These are phyloP conservation scores for Hydrophis major DNA, from an alignment of 2,797 vertebrate species.

Conservation along the genomic window DNA sequence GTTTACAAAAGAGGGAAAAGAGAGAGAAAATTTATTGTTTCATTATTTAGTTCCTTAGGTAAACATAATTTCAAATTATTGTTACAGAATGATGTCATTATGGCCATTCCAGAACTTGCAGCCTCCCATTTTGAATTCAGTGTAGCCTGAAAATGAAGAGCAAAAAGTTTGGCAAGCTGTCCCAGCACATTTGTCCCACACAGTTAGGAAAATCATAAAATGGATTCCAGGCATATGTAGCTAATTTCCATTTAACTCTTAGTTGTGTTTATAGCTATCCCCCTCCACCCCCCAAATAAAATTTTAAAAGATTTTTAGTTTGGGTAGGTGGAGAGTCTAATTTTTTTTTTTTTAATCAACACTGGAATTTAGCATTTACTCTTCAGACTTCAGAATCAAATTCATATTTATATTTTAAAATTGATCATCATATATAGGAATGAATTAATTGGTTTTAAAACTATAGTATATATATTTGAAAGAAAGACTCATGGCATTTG, in stretches of 20 bases:
- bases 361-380: not conserved
- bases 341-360: not conserved
- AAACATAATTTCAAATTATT: conserved; percentile 37
- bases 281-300: not conserved
- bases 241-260: conserved; percentile 10
- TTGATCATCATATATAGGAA: not conserved
- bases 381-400: not conserved
- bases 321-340: not conserved
- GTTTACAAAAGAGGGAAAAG: conserved; percentile 24
- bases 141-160: conserved; percentile 1
- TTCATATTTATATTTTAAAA: not conserved
- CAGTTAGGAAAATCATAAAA: conserved; percentile 19
- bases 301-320: not conserved
- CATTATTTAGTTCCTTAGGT: conserved; percentile 36
- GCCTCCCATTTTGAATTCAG: conserved; percentile 20
- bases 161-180: conserved; percentile 9
- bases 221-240: not conserved
- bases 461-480: not conserved
- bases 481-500: not conserved
- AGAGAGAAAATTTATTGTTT: conserved; percentile 10
- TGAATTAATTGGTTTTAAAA: not conserved
- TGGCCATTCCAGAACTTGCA: not conserved
- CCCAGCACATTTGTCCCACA: not conserved
- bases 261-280: not conserved
- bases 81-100: conserved; percentile 14